Percentiles rank a stretch among this genome's conserved stretches.
Conservation (phyloP, 2,797 vertebrate species). For the Petrocephalus sullivani region DNA sequence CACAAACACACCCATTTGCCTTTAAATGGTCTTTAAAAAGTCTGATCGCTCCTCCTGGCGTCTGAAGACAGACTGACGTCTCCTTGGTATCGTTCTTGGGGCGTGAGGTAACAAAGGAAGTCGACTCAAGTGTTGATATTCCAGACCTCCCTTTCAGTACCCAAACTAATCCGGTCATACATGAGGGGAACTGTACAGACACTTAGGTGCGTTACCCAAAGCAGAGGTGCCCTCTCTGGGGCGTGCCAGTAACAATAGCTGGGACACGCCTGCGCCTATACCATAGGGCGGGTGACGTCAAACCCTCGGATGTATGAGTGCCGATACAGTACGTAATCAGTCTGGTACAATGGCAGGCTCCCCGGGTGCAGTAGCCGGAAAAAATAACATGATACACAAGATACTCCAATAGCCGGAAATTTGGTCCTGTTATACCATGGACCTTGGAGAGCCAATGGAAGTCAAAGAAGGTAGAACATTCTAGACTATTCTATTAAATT, state of each 20-base stretch:
- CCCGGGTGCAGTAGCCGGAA: conserved; percentile 45
- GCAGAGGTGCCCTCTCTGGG: conserved; percentile 1
- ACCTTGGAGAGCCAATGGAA: not conserved
- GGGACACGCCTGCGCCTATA: not conserved
- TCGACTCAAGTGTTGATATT: conserved; percentile 14
- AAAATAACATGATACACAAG: conserved; percentile 57
- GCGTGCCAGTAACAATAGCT: conserved; percentile 6
- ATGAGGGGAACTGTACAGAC: conserved; percentile 6
- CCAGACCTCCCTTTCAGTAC: conserved; percentile 9
- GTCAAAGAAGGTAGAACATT: not conserved
- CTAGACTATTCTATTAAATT: not conserved
- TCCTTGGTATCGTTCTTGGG: conserved; percentile 4
- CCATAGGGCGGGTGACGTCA: not conserved
- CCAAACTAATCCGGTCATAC: conserved; percentile 6
- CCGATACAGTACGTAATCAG: not conserved
- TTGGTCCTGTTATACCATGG: conserved; percentile 54
- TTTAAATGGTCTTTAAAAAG: not conserved
- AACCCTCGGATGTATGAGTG: not conserved
- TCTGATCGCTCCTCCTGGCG: conserved; percentile 1
- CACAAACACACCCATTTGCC: conserved; percentile 10
- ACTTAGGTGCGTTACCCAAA: not conserved
- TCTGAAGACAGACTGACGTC: conserved; percentile 3
- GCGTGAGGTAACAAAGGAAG: conserved; percentile 14
- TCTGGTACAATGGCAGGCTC: conserved; percentile 33
- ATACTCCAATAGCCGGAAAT: conserved; percentile 56